Base-by-base conservation (phyloP, 2,797 vertebrate genomes). In the Aphelocoma californica region DNA sequence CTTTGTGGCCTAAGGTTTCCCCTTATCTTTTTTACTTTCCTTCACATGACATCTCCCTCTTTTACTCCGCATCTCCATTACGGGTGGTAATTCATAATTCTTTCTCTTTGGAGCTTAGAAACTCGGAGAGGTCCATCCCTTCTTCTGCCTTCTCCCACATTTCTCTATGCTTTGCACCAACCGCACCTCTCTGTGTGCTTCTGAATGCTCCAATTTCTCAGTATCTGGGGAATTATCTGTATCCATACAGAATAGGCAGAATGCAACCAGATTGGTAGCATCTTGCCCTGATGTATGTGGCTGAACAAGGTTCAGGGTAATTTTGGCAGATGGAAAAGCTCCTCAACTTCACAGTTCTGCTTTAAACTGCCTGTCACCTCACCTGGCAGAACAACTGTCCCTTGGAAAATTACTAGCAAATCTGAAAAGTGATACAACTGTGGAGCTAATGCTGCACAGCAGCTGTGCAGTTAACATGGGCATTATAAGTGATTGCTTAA, bases 201-300 rank as follows among this genome's bases (percentile, higher is more conserved):
- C 40, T 19, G 40, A 60, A 34, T 6, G 2, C n/a, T 54, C 31
- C 0, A 0, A 1, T 32, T 60, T 32, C 82, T 71, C 53, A 32
- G 72, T 38, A 6, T 71, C 57, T 50, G 42, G 21, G 64, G 29
- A 73, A 51, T 38, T 85, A 19, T 80, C 38, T 56, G 7, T 16
- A 24, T 12, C 12, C 16, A 2, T 29, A 38, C 14, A 25, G 36
- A 72, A 14, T 1, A 10, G n/a, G 21, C 32, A 47, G 62, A 81
- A 42, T 16, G 5, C 38, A 54, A 8, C 14, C 57, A 47, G 14
- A 23, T 2, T 18, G 26, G 18, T 47, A 51, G 25, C 29, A 11
- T 24, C 40, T 53, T 70, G 28, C 16, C 32, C 14, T 34, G 11
- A 23, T 32, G 8, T 47, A 61, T 79, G 56, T 4, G 19, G 17